Evolutionary conservation across 2,797 vertebrate species (phyloP).

Genomic region (Meriones psammophilus): DNA sequence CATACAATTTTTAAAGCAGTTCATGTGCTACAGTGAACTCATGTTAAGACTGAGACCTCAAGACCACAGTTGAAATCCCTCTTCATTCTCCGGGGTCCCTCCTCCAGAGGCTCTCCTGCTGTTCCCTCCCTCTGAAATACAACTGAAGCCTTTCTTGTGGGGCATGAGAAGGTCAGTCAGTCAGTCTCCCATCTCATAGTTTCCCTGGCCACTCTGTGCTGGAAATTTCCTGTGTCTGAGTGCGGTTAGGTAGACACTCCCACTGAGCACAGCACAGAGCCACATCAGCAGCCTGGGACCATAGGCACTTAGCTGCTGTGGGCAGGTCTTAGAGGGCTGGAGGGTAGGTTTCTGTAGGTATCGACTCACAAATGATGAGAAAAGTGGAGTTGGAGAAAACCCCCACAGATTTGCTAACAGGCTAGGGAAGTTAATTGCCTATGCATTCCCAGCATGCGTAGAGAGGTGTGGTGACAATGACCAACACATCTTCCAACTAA

Average conservation of each 20-base stretch:
- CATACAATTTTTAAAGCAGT: background rate
- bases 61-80: background rate
- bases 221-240: background rate
- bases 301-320: background rate
- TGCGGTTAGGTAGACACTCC: background rate
- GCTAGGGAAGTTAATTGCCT: background rate
- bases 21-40: background rate
- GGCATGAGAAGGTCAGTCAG: background rate
- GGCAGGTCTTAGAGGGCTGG: background rate
- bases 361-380: background rate
- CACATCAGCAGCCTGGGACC: background rate
- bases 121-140: background rate
- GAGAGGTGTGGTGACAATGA: background rate
- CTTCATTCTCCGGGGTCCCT: background rate
- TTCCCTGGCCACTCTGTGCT: background rate
- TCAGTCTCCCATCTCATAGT: background rate
- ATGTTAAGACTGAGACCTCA: background rate
- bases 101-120: background rate
- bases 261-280: background rate
- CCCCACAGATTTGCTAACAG: background rate
- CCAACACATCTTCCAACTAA: background rate
- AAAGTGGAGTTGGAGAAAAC: conserved; percentile 27
- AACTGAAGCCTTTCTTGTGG: background rate
- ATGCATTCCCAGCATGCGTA: background rate
- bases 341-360: background rate